A percentile compares a stretch with the other conserved stretches of the same genome.
Evolutionary conservation across 2,888 invertebrate species (phyloP).

Genomic region (Ophonus ardosiacus): DNA sequence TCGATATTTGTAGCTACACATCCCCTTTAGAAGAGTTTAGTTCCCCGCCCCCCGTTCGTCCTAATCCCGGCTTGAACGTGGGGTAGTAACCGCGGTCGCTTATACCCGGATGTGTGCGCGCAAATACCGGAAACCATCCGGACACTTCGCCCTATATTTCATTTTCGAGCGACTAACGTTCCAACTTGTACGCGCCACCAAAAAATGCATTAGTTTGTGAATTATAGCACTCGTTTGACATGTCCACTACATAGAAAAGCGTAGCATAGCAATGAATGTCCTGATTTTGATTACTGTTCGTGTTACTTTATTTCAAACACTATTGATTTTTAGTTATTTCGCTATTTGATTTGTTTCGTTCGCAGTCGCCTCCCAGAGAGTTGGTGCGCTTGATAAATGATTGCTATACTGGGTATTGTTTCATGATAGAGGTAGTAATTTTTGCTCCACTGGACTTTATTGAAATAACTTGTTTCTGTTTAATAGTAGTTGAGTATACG

Average conservation of each 20-base stretch:
- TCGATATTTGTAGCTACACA: not conserved
- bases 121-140: conserved; percentile 60
- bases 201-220: conserved; percentile 63
- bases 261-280: not conserved
- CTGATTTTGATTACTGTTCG: not conserved
- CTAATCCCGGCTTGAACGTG: not conserved
- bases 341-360: conserved; percentile 39
- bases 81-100: conserved; percentile 24
- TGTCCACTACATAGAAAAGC: not conserved
- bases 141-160: conserved; percentile 60
- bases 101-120: conserved; percentile 53
- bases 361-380: conserved; percentile 12
- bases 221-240: conserved; percentile 42
- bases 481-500: not conserved
- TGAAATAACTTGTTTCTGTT: conserved; percentile 14
- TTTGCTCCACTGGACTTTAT: conserved; percentile 17
- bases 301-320: conserved; percentile 32
- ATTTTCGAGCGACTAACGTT: conserved; percentile 61
- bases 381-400: conserved; percentile 13
- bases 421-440: not conserved
- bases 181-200: conserved; percentile 51
- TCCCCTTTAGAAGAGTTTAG: not conserved
- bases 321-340: conserved; percentile 48
- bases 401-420: conserved; percentile 14
- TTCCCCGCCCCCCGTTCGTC: not conserved